Evolutionary conservation across 2,113 vertebrate species (phyloP), one percentile per base, ranked within the genome.

Genomic region (Scopus umbretta): DNA sequence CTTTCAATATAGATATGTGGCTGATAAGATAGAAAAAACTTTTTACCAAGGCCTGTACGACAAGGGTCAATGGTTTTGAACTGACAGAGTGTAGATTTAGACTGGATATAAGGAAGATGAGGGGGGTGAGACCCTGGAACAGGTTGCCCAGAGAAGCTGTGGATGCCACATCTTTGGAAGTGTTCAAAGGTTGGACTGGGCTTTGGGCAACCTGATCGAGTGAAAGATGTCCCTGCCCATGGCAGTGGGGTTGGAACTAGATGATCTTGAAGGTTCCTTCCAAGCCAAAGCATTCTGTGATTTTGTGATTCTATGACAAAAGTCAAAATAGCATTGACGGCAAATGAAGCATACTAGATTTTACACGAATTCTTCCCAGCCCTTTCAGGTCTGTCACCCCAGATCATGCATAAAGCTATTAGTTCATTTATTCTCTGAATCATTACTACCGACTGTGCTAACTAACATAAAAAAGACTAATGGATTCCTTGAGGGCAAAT

Each of bases 391-490:
- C 61, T 66, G 79, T 91, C 83, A 74, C 61, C 71, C 23, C 65
- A 88, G 92, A 87, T 84, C 53, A 68, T 66, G 43, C 86, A 72
- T 49, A 83, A 90, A 92, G 42, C 50, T 83, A 26, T 82, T 88
- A 84, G 42, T 72, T 88, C 90, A 88, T 85, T 85, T 96, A 67
- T 83, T 76, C 55, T 90, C 32, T 72, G 68, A 78, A 67, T 87
- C 76, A 63, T 94, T 96, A 78, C 93, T 86, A 56, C 91, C 89
- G 71, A 74, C 95, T 91, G 78, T 71, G 73, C 73, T 86, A 93
- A 80, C 56, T 30, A 96, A 92, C 76, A 91, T 59, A 72, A 97
- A 97, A 97, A 87, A 92, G 67, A 91, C 73, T 97, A 96, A 97
- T 93, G 91, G 74, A 87, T 96, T 98, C 84, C 95, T 89, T 92